A percentile compares a stretch with the other conserved stretches of the same genome.
These are phyloP conservation scores for Oceanites oceanicus DNA, from an alignment of 2,113 vertebrate species.

Conservation along the genomic window DNA sequence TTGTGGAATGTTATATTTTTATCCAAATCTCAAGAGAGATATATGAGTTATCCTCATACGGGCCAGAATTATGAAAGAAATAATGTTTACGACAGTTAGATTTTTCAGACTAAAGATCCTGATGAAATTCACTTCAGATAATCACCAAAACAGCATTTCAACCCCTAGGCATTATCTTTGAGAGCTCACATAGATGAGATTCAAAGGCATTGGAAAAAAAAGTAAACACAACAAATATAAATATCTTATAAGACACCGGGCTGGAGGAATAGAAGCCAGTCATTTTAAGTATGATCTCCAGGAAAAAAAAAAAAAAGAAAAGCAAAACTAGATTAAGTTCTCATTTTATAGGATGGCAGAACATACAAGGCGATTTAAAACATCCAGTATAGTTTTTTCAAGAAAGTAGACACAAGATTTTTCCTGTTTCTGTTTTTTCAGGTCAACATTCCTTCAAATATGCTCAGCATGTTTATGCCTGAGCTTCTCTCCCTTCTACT, in stretches of 20 bases:
- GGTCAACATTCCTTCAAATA: neutral
- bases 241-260: neutral
- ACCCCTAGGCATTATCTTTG: neutral
- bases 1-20: neutral
- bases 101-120: neutral
- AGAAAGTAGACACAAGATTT: neutral
- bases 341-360: neutral
- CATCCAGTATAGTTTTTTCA: neutral
- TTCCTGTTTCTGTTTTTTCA: neutral
- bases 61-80: neutral
- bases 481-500: neutral
- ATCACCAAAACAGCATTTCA: neutral
- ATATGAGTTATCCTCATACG: neutral
- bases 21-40: neutral
- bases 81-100: neutral
- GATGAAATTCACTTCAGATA: neutral
- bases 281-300: neutral
- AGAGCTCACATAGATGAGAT: neutral
- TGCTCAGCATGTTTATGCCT: neutral
- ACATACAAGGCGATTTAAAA: neutral
- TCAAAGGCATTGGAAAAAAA: neutral
- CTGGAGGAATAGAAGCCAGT: neutral
- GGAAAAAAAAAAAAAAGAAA: neutral
- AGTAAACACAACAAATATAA: neutral
- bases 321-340: neutral